Conservation (phyloP, 2,888 invertebrate genomes). For the Drosophila recens region DNA sequence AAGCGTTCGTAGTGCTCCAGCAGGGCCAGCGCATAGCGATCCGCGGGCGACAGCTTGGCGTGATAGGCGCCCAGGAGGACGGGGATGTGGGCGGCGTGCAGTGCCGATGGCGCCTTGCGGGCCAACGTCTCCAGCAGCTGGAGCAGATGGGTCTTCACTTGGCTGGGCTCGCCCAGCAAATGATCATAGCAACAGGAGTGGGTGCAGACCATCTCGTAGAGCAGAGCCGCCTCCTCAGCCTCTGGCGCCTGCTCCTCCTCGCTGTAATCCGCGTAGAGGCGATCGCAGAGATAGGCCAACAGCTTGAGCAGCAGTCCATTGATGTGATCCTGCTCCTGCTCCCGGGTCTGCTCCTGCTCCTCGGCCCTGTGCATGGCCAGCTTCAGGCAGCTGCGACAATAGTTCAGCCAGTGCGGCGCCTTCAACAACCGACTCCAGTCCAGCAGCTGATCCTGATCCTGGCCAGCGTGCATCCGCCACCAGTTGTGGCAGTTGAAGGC, state of each 20-base stretch:
- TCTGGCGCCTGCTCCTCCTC: conserved; percentile 12
- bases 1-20: conserved; percentile 90
- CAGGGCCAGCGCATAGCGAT: conserved; percentile 89
- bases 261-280: conserved; percentile 86
- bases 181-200: conserved; percentile 92
- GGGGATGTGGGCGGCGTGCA: conserved; percentile 90
- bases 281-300: conserved; percentile 87
- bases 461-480: conserved; percentile 28
- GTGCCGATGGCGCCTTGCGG: conserved; percentile 87
- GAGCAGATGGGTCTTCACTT: conserved; percentile 88
- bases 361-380: conserved; percentile 87
- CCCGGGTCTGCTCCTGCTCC: conserved; percentile 50
- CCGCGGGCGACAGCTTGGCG: conserved; percentile 89
- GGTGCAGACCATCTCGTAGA: conserved; percentile 91
- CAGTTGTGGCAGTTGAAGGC: conserved; percentile 84
- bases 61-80: conserved; percentile 92
- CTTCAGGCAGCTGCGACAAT: conserved; percentile 89
- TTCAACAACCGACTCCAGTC: conserved; percentile 83
- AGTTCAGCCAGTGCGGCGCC: conserved; percentile 87
- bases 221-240: conserved; percentile 78
- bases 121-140: conserved; percentile 89
- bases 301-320: conserved; percentile 87
- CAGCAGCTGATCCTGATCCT: conserved; percentile 2
- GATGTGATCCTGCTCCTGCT: conserved; percentile 63
- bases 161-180: conserved; percentile 86